Conservation (phyloP, 1,140 invertebrate genomes). For the Neuroterus valhalla region DNA sequence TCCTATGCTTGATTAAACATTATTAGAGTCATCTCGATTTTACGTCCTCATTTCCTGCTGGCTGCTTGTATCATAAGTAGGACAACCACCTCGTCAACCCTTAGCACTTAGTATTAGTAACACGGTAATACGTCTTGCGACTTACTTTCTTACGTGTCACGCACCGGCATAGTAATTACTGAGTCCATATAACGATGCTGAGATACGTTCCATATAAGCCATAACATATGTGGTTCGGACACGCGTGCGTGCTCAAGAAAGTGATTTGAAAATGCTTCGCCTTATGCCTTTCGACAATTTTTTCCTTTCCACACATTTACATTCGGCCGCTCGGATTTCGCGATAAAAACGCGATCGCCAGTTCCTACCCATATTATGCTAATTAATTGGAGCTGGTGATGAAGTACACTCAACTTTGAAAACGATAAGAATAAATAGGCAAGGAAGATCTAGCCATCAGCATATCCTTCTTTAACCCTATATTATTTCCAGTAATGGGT, state of each 20-base stretch:
- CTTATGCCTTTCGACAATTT: neutral
- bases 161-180: conserved; percentile 51
- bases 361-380: too few species aligned
- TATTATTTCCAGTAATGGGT: too few species aligned
- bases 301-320: neutral
- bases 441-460: too few species aligned
- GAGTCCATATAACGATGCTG: conserved; percentile 47
- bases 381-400: too few species aligned
- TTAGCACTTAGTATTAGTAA: conserved; percentile 21
- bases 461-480: too few species aligned
- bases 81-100: conserved; percentile 46
- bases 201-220: conserved; percentile 42
- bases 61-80: conserved; percentile 49
- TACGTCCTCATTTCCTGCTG: neutral
- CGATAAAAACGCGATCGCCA: neutral
- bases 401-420: too few species aligned
- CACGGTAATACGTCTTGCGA: conserved; percentile 16
- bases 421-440: too few species aligned
- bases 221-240: conserved; percentile 27
- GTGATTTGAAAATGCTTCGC: neutral
- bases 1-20: neutral
- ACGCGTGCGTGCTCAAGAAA: conserved; percentile 24
- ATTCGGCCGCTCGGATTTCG: neutral
- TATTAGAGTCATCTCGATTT: neutral
- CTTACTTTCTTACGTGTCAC: conserved; percentile 49